Conservation (phyloP, 64 coral and sea anemone species). For the Montipora capricornis region DNA sequence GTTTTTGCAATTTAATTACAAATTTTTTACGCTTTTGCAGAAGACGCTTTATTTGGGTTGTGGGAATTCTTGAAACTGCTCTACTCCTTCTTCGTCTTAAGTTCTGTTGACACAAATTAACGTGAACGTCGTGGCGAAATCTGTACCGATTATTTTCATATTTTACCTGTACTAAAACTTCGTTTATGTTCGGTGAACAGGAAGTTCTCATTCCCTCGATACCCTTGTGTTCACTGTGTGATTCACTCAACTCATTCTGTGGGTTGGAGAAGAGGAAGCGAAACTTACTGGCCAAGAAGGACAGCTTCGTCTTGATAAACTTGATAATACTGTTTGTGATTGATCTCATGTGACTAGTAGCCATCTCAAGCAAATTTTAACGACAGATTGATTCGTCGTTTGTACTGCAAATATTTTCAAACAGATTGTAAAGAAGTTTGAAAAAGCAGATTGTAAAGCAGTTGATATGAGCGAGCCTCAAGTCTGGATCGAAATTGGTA, state of each 20-base stretch:
- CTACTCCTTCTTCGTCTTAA: conserved; percentile 33
- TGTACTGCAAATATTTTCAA: too few species aligned
- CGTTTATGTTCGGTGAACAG: background rate
- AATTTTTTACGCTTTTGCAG: conserved; percentile 50
- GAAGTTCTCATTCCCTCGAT: conserved; percentile 26
- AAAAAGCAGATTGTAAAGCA: too few species aligned
- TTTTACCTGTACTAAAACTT: conserved; percentile 42
- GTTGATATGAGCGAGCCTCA: too few species aligned
- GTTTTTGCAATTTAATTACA: background rate
- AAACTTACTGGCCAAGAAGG: too few species aligned
- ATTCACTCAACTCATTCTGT: conserved; percentile 21
- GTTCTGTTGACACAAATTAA: conserved; percentile 57
- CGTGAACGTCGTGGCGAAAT: conserved; percentile 16
- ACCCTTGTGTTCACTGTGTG: conserved; percentile 8
- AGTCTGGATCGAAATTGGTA: too few species aligned
- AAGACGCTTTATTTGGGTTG: conserved; percentile 36
- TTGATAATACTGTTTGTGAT: too few species aligned
- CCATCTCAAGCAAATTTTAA: too few species aligned
- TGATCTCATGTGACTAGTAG: too few species aligned
- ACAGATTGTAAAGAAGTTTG: too few species aligned
- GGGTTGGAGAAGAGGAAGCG: too few species aligned
- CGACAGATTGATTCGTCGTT: too few species aligned
- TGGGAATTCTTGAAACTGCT: conserved; percentile 2
- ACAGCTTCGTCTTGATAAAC: too few species aligned
- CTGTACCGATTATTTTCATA: conserved; percentile 12